Evolutionary conservation across 2,113 vertebrate species (phyloP), one percentile per base, ranked within the genome.

Genomic region (Paramisgurnus dabryanus): DNA sequence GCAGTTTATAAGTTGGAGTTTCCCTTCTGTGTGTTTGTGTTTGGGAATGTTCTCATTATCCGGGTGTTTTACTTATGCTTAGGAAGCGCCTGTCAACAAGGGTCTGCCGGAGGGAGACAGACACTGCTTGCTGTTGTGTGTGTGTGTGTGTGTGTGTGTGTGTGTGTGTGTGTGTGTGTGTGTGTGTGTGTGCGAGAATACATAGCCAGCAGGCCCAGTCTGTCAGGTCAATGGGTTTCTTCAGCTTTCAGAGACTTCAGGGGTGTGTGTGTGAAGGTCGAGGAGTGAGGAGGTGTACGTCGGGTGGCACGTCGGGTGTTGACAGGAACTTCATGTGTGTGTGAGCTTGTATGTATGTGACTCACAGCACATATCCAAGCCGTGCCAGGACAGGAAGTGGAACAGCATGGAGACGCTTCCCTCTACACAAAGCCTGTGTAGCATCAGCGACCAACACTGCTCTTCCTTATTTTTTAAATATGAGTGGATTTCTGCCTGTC

Each of bases 181-280:
- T n/a, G 27, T 67, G 75, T 68, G 47, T 78, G 65, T 58, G 76
- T 68, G 39, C 55, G 53, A 5, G 66, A 57, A 55, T 72, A 78
- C 60, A 71, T 83, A 80, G 71, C 77, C 40, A 34, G 57, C 71
- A 83, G 82, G 65, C 77, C 40, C 66, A 49, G 60, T 79, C 82
- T 83, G 71, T 83, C 82, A 83, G 77, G 77, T 83, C 77, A 80
- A 17, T 76, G 71, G 67, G 77, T 79, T 80, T 83, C 77, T 70
- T 76, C 2, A 17, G 39, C 53, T 39, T 15, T 57, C n/a, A n/a
- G 68, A 55, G 47, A 70, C 60, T 64, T 50, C 57, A 53, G 47
- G 65, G 64, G n/a, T 76, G 66, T 79, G 76, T 79, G 76, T 79
- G 76, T 79, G 76, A 68, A 58, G 40, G 53, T 78, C 17, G 53